phyloP scores from a whole-genome alignment of 2,888 invertebrate genomes.

The Ectobius pallidus region DNA sequence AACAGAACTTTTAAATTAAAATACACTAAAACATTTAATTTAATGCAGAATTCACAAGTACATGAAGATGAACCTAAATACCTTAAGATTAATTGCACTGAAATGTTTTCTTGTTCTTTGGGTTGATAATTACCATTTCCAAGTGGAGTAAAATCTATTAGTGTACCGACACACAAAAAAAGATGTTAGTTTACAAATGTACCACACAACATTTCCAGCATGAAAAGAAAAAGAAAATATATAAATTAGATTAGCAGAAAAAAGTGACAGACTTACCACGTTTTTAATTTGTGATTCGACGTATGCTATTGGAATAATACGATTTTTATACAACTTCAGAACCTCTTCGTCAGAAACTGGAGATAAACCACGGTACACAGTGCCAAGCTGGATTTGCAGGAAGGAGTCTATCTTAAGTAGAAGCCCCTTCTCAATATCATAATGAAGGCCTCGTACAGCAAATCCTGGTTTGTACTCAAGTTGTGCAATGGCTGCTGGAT shows the following conservation, averaged over 20 bases:
- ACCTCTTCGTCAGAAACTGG: conserved; percentile 86
- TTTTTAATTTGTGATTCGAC: conserved; percentile 79
- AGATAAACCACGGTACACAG: conserved; percentile 87
- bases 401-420: conserved; percentile 95
- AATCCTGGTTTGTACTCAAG: conserved; percentile 91
- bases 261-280: conserved; percentile 51
- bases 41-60: too few relatives aligned
- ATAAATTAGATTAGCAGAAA: background rate
- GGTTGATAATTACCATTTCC: too few relatives aligned
- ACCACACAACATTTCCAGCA: too few relatives aligned
- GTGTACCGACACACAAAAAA: too few relatives aligned
- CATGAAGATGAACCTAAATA: too few relatives aligned
- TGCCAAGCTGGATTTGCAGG: conserved; percentile 94
- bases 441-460: conserved; percentile 96
- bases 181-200: too few relatives aligned
- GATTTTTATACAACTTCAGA: conserved; percentile 80
- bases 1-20: too few relatives aligned
- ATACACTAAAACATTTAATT: too few relatives aligned
- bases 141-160: too few relatives aligned
- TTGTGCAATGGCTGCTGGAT: conserved; percentile 81
- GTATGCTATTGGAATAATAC: conserved; percentile 85
- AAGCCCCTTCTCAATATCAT: conserved; percentile 94
- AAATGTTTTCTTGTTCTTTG: too few relatives aligned
- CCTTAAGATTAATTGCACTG: too few relatives aligned
- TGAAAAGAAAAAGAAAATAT: too few relatives aligned